Evolutionary conservation across 2,113 vertebrate genomes (phyloP).

Genomic region (Mesembrinibis cayennensis): DNA sequence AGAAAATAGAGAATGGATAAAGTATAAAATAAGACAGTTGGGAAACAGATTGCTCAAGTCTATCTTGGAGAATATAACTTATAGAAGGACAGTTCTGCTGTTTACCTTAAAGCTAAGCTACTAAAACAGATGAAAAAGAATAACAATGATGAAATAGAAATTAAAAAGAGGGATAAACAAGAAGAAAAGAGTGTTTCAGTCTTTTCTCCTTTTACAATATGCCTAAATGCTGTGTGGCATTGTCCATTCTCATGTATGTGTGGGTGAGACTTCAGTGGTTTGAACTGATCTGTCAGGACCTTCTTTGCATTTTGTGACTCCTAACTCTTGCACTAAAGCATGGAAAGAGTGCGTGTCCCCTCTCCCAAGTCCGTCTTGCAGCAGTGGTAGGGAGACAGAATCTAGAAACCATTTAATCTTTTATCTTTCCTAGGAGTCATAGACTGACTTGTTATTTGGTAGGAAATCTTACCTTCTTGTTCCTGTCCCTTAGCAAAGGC

Average conservation of each 20-base stretch:
- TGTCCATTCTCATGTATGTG: not conserved
- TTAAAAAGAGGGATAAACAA: not conserved
- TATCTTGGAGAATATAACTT: not conserved
- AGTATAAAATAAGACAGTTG: not conserved
- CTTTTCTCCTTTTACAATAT: not conserved
- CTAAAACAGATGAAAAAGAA: not conserved
- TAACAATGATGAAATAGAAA: not conserved
- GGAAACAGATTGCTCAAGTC: not conserved
- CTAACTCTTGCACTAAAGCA: not conserved
- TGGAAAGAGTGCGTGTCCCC: fast-evolving
- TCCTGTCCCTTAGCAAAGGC: not conserved
- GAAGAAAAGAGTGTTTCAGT: not conserved
- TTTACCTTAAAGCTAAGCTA: not conserved
- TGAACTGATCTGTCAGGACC: not conserved
- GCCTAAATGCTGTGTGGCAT: not conserved
- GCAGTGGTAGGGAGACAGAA: not conserved
- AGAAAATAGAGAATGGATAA: not conserved
- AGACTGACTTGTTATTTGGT: not conserved
- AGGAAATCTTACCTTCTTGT: not conserved
- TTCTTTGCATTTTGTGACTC: not conserved
- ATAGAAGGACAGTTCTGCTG: not conserved
- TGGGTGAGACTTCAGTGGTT: not conserved
- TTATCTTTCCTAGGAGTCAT: not conserved
- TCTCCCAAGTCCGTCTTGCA: not conserved
- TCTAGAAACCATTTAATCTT: not conserved